These are phyloP conservation scores for pig (Sus scrofa) DNA, from an alignment of 2,113 vertebrate genomes.

Conservation along the genomic window DNA sequence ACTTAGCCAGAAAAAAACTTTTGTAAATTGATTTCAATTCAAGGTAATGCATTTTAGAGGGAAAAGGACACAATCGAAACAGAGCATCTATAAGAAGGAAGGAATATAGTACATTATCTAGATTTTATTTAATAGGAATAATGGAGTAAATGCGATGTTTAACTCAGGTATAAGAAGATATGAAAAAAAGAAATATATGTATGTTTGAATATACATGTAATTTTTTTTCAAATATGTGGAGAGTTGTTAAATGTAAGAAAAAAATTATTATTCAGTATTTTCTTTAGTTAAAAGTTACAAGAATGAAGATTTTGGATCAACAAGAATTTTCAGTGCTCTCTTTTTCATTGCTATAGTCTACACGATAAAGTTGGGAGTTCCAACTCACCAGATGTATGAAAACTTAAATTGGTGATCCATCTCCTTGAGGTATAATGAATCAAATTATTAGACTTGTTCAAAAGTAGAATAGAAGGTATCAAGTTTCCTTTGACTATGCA, in stretches of 20 bases:
- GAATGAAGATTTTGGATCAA: neutral
- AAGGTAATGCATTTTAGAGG: neutral
- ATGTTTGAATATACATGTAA: neutral
- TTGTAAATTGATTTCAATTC: constrained; percentile 37
- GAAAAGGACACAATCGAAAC: neutral
- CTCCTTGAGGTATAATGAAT: neutral
- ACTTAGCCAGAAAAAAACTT: neutral
- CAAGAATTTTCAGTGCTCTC: neutral
- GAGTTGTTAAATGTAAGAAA: neutral
- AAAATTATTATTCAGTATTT: neutral
- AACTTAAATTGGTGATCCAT: neutral
- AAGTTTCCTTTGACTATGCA: neutral
- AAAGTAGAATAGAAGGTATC: neutral
- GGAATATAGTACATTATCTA: neutral
- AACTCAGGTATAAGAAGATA: neutral
- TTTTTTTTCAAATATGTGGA: neutral
- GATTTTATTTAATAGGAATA: neutral
- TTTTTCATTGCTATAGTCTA: neutral
- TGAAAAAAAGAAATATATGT: neutral
- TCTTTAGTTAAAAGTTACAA: neutral
- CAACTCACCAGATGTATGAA: neutral
- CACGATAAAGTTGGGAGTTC: neutral
- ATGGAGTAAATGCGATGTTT: neutral
- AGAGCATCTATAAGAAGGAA: neutral
- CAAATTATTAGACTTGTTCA: neutral